Evolutionary conservation across 2,888 invertebrate genomes (phyloP).

Genomic region (Imbricaverruca yamaguchii): DNA sequence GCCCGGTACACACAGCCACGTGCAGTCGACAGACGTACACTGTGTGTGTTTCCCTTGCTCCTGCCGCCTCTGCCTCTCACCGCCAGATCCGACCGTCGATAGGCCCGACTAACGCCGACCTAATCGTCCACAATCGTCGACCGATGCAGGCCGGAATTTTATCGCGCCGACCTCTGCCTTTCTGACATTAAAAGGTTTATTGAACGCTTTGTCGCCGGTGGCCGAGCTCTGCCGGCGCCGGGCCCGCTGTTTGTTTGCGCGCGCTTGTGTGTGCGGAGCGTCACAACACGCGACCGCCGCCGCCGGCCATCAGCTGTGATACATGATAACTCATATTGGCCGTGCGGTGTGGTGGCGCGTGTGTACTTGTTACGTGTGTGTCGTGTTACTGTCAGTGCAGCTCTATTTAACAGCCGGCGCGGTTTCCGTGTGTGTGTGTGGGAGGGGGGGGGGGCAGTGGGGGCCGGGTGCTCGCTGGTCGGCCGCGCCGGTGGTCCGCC

Average conservation of each 20-base stretch:
- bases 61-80: not conserved
- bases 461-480: not conserved
- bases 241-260: not conserved
- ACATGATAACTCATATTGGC: constrained; percentile 10
- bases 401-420: not conserved
- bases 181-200: not conserved
- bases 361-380: not conserved
- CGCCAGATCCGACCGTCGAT: not conserved
- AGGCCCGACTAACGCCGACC: not conserved
- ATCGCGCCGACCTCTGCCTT: not conserved
- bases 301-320: not conserved
- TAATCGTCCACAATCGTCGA: not conserved
- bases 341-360: not conserved
- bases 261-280: not conserved
- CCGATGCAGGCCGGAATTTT: not conserved
- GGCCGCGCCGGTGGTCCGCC: not conserved
- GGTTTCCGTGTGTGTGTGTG: not conserved
- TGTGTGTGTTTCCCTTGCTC: not conserved
- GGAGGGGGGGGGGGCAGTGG: not conserved
- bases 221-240: not conserved
- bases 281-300: not conserved
- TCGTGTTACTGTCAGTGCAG: not conserved
- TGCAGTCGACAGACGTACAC: not conserved
- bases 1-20: too few species aligned
- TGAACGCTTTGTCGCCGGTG: not conserved